phyloP scores from a whole-genome alignment of 1,140 invertebrate species.

The Semibalanus balanoides region DNA sequence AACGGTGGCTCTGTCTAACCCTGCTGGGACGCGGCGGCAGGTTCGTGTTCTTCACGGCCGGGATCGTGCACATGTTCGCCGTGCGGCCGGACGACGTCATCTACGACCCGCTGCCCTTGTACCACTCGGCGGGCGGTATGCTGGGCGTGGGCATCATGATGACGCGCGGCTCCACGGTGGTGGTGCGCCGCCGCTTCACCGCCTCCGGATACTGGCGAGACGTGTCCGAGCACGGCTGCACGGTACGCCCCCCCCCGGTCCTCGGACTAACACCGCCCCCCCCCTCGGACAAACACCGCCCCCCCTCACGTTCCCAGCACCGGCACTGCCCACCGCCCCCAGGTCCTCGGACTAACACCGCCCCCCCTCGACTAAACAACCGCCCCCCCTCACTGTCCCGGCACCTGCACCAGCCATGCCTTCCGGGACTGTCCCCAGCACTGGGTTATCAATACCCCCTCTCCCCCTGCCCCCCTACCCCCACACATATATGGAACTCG shows the following conservation, averaged over 20 bases:
- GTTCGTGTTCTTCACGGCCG: slow-evolving; percentile 9
- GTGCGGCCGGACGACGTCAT: slow-evolving; percentile 52
- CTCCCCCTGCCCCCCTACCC: too few species aligned
- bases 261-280: too few species aligned
- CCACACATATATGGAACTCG: too few species aligned
- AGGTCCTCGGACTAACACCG: too few species aligned
- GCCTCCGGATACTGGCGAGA: slow-evolving; percentile 91
- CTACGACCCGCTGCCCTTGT: slow-evolving; percentile 80
- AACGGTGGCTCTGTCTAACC: background rate
- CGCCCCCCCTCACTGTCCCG: too few species aligned
- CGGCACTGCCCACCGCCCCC: too few species aligned
- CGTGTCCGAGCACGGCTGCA: slow-evolving; percentile 85
- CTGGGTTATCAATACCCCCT: too few species aligned
- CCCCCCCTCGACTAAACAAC: too few species aligned
- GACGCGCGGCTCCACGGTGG: slow-evolving; percentile 65
- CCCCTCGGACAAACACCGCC: too few species aligned
- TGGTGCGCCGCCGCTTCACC: slow-evolving; percentile 87
- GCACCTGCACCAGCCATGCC: too few species aligned
- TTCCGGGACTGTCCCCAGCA: too few species aligned
- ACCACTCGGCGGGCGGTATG: slow-evolving; percentile 85
- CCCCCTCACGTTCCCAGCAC: too few species aligned
- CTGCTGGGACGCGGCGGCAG: background rate
- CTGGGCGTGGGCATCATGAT: slow-evolving; percentile 71
- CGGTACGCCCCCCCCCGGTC: slow-evolving; percentile 49
- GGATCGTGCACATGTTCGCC: slow-evolving; percentile 31